phyloP scores from a whole-genome alignment of 2,888 invertebrate species.

The Boloria euphrosyne region DNA sequence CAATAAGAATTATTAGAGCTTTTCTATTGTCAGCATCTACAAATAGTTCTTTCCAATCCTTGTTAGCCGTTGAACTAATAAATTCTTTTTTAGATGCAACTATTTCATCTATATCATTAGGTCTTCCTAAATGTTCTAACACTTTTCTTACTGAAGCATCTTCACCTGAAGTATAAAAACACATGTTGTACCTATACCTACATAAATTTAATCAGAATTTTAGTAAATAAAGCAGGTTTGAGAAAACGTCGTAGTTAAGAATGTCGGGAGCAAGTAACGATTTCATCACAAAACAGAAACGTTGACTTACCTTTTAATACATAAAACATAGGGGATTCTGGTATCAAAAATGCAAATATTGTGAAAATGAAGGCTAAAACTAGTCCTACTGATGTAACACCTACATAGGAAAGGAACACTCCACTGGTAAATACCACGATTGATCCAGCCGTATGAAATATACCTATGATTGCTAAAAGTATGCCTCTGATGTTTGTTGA shows the following conservation, averaged over 20 bases:
- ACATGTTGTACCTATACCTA: too few species aligned
- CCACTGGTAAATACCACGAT: constrained; percentile 47
- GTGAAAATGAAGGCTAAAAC: constrained; percentile 40
- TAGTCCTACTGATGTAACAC: constrained; percentile 44
- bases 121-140: constrained; percentile 51
- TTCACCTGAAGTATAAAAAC: constrained; percentile 46
- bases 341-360: constrained; percentile 44
- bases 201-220: too few species aligned
- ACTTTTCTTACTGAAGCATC: constrained; percentile 46
- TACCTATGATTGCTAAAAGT: constrained; percentile 48
- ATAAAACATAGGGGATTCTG: constrained; percentile 56
- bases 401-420: constrained; percentile 46
- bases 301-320: constrained; percentile 48
- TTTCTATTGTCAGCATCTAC: constrained; percentile 51
- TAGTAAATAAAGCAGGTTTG: too few species aligned
- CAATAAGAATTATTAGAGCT: constrained; percentile 51
- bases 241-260: too few species aligned
- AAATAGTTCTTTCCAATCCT: constrained; percentile 52
- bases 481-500: constrained; percentile 56
- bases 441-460: constrained; percentile 50
- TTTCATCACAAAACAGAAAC: too few species aligned
- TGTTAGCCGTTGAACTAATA: constrained; percentile 34
- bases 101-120: constrained; percentile 48
- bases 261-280: too few species aligned
- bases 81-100: constrained; percentile 41